Evolutionary conservation across 2,113 vertebrate genomes (phyloP).

Genomic region (Tapirus terrestris): DNA sequence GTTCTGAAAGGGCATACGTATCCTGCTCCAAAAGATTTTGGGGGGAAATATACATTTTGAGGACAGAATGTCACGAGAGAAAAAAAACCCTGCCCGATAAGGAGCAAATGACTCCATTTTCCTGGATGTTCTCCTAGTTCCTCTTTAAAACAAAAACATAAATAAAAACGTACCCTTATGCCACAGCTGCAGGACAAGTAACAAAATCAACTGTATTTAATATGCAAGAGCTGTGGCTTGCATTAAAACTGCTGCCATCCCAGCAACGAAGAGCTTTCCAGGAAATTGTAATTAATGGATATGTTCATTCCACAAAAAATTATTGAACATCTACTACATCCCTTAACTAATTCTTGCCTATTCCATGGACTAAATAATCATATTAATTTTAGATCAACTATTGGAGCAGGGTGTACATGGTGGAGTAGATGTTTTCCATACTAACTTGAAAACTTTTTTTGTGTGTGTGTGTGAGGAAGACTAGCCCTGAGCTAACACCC

Average conservation of each 20-base stretch:
- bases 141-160: background rate
- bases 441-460: background rate
- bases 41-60: background rate
- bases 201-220: conserved; percentile 29
- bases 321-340: background rate
- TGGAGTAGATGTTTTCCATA: background rate
- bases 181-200: conserved; percentile 25
- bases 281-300: background rate
- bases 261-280: background rate
- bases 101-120: background rate
- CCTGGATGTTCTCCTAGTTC: background rate
- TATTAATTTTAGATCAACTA: background rate
- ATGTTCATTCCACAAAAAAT: background rate
- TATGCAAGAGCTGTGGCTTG: background rate
- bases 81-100: background rate
- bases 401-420: background rate
- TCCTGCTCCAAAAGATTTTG: background rate
- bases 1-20: background rate
- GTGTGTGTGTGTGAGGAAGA: too few species aligned
- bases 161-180: background rate
- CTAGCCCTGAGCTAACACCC: too few species aligned
- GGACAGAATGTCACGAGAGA: background rate
- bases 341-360: background rate
- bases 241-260: background rate
- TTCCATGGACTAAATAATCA: background rate